Percentiles rank a stretch among this genome's conserved stretches.
These are phyloP conservation scores for Callospermophilus lateralis DNA, from an alignment of 2,113 vertebrate species.

Conservation along the genomic window DNA sequence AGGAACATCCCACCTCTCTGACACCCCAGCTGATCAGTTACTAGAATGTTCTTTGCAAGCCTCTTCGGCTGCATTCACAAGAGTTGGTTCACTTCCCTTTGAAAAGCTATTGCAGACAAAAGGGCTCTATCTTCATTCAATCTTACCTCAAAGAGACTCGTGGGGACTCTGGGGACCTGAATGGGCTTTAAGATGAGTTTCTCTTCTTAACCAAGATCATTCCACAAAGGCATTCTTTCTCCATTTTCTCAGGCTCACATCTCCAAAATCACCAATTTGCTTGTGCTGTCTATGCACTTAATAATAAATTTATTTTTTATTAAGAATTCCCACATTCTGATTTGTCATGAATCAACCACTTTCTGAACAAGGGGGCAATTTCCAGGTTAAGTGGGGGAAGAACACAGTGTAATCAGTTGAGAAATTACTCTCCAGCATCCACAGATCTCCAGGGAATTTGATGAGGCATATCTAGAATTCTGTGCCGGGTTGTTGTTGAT, in stretches of 20 bases:
- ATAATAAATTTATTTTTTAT: background rate
- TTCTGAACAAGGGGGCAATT: background rate
- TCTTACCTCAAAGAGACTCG: slow-evolving; percentile 66
- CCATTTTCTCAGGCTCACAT: background rate
- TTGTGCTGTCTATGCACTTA: background rate
- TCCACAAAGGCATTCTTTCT: background rate
- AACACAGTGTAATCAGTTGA: background rate
- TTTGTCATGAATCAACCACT: background rate
- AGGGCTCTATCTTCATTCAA: slow-evolving; percentile 7
- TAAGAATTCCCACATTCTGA: background rate
- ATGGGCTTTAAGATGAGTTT: background rate
- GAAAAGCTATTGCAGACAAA: slow-evolving; percentile 79
- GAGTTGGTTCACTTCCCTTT: slow-evolving; percentile 58
- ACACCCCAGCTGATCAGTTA: background rate
- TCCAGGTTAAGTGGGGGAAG: background rate
- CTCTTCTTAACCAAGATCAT: background rate
- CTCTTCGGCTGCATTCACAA: slow-evolving; percentile 25
- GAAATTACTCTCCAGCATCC: background rate
- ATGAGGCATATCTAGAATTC: background rate
- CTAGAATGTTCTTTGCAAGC: background rate
- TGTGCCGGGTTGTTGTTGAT: background rate
- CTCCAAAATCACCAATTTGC: background rate
- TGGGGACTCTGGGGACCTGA: background rate
- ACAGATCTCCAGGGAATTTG: background rate
- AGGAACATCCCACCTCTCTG: slow-evolving; percentile 58